phyloP scores from a whole-genome alignment of 2,797 vertebrate genomes.

The Clarias platycephalus region DNA sequence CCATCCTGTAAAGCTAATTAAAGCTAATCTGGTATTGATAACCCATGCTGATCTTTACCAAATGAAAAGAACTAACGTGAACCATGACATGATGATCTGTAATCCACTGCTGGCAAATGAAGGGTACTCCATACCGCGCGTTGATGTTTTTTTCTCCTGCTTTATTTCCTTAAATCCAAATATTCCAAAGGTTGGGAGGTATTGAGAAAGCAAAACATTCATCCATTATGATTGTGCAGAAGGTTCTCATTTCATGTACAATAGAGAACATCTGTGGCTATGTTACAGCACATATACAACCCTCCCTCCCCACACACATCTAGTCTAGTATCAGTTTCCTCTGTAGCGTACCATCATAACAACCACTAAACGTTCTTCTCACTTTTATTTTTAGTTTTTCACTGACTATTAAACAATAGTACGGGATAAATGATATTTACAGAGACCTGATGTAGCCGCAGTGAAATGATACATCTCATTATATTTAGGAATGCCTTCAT shows the following conservation, averaged over 20 bases:
- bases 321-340: conserved; percentile 38
- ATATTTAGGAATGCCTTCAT: conserved; percentile 31
- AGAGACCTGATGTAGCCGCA: conserved; percentile 34
- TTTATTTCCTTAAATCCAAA: conserved; percentile 49
- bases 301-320: conserved; percentile 20
- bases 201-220: conserved; percentile 52
- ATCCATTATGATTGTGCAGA: conserved; percentile 54
- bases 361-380: conserved; percentile 36
- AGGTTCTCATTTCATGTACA: conserved; percentile 59
- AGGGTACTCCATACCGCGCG: conserved; percentile 56
- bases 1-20: conserved; percentile 39
- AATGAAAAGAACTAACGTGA: conserved; percentile 76
- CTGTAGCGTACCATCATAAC: conserved; percentile 31
- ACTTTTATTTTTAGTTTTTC: conserved; percentile 48
- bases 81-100: conserved; percentile 65
- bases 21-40: conserved; percentile 70
- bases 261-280: conserved; percentile 58
- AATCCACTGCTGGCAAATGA: conserved; percentile 44
- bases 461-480: neutral
- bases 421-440: conserved; percentile 52
- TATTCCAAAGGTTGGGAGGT: conserved; percentile 50
- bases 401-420: conserved; percentile 54
- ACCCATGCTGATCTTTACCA: conserved; percentile 69
- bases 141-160: conserved; percentile 38
- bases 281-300: conserved; percentile 44